A percentile compares a stretch with the other conserved stretches of the same genome.
phyloP scores from a whole-genome alignment of 1,140 invertebrate genomes.

The Drosophila albomicans region DNA sequence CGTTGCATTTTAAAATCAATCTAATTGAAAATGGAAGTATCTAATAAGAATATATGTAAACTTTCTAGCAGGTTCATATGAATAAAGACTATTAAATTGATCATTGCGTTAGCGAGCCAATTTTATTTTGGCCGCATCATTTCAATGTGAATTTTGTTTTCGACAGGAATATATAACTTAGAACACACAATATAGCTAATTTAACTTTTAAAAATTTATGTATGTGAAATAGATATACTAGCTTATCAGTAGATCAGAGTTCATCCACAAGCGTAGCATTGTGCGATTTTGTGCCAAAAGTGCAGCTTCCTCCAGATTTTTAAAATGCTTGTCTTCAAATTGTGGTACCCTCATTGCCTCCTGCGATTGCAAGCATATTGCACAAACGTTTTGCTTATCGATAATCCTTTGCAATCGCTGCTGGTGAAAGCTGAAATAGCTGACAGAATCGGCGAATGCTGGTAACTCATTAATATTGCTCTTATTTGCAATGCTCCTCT shows the following conservation, averaged over 20 bases:
- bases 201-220: slow-evolving; percentile 53
- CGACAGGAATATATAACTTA: slow-evolving; percentile 40
- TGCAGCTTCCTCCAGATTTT: slow-evolving; percentile 51
- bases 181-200: slow-evolving; percentile 48
- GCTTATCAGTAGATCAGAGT: slow-evolving; percentile 50
- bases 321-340: slow-evolving; percentile 50
- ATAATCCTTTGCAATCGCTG: slow-evolving; percentile 37
- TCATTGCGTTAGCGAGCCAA: slow-evolving; percentile 16
- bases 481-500: neutral
- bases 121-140: slow-evolving; percentile 25
- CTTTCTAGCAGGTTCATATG: neutral
- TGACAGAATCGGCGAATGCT: slow-evolving; percentile 29
- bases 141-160: slow-evolving; percentile 49
- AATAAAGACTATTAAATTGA: neutral
- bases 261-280: slow-evolving; percentile 59
- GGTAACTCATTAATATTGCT: neutral
- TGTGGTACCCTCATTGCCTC: slow-evolving; percentile 35
- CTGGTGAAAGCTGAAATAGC: slow-evolving; percentile 53
- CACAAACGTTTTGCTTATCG: slow-evolving; percentile 27
- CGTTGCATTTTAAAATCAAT: neutral
- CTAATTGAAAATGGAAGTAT: too few relatives aligned
- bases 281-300: slow-evolving; percentile 59
- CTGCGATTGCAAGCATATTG: slow-evolving; percentile 37
- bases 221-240: slow-evolving; percentile 40
- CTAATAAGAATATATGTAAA: neutral